Conservation (phyloP, 2,888 invertebrate genomes). For the Eupithecia subumbrata region DNA sequence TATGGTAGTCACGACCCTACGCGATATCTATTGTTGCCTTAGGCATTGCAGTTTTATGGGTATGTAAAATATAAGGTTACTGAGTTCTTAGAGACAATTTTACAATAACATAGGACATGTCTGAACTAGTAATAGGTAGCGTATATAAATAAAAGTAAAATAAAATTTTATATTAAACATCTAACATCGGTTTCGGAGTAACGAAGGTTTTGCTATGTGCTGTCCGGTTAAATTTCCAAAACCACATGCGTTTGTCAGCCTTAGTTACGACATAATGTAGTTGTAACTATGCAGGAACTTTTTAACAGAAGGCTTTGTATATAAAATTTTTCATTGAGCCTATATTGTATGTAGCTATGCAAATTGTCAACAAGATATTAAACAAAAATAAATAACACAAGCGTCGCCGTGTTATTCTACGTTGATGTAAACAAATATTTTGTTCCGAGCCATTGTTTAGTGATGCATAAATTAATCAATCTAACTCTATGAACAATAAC, state of each 20-base stretch:
- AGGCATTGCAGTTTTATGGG: slow-evolving; percentile 33
- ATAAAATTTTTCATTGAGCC: neutral
- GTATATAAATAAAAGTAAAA: neutral
- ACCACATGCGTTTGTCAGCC: neutral
- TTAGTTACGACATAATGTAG: neutral
- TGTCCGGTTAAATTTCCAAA: neutral
- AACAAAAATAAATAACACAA: slow-evolving; percentile 2
- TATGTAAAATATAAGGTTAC: neutral
- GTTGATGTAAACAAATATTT: slow-evolving; percentile 16
- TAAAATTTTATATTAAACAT: neutral
- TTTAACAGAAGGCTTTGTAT: neutral
- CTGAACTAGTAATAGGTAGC: neutral
- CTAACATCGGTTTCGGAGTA: neutral
- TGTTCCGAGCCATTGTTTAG: slow-evolving; percentile 21
- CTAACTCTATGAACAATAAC: slow-evolving; percentile 38
- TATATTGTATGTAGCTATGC: neutral
- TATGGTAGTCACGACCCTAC: slow-evolving; percentile 69
- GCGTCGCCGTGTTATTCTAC: neutral
- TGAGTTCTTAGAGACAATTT: neutral
- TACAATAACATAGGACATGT: neutral
- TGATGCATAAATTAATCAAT: slow-evolving; percentile 26
- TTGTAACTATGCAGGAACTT: neutral
- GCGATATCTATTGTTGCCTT: slow-evolving; percentile 57
- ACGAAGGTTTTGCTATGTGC: neutral
- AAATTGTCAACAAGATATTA: neutral